phyloP scores from a whole-genome alignment of 2,888 invertebrate species.

The Cheiracanthium punctorium region DNA sequence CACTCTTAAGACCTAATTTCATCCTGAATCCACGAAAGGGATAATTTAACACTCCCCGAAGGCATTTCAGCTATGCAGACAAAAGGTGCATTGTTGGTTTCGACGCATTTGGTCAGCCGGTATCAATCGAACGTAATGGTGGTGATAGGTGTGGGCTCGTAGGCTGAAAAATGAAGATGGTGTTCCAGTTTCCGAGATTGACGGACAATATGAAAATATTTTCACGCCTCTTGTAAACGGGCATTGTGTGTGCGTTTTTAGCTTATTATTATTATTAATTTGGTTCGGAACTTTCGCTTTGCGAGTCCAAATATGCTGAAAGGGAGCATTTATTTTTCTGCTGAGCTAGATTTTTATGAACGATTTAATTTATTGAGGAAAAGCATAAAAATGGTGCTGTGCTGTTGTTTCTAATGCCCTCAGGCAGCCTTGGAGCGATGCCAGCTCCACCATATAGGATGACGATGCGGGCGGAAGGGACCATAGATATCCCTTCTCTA shows the following conservation, averaged over 20 bases:
- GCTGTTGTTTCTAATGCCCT: too few relatives aligned
- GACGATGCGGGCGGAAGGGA: too few relatives aligned
- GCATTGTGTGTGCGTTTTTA: not conserved
- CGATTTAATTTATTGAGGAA: not conserved
- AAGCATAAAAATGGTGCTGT: too few relatives aligned
- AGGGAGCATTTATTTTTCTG: not conserved
- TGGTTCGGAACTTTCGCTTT: not conserved
- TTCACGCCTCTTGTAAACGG: not conserved
- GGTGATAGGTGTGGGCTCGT: not conserved
- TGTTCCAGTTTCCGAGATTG: constrained; percentile 3
- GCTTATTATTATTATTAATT: not conserved
- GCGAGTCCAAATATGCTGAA: not conserved
- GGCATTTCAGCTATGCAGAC: not conserved
- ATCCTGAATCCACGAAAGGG: not conserved
- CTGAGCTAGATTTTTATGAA: not conserved
- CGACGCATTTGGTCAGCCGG: not conserved
- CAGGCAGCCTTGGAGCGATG: too few relatives aligned
- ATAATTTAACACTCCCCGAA: not conserved
- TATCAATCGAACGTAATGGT: not conserved
- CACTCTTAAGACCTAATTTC: constrained; percentile 1
- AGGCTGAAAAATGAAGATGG: not conserved
- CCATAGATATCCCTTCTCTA: too few relatives aligned
- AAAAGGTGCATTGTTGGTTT: constrained; percentile 13
- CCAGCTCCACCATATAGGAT: too few relatives aligned
- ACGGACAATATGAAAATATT: constrained; percentile 7